phyloP scores from a whole-genome alignment of 2,888 invertebrate species.

The Eupithecia inturbata region DNA sequence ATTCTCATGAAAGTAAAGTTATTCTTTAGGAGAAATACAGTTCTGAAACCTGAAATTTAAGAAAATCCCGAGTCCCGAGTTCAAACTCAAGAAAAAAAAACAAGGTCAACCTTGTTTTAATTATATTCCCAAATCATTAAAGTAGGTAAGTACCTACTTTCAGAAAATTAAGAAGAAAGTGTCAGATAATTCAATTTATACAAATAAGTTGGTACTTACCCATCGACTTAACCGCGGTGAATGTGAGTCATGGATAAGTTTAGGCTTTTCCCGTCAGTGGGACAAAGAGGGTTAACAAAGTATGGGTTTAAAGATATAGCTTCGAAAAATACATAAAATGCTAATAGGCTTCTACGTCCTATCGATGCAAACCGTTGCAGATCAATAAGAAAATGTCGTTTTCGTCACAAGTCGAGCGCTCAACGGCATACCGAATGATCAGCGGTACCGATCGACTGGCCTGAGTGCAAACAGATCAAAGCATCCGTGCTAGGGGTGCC shows the following conservation, averaged over 20 bases:
- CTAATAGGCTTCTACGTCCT: neutral
- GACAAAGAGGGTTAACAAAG: too few relatives aligned
- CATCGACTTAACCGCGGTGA: neutral
- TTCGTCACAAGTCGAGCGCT: constrained; percentile 19
- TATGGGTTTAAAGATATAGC: neutral
- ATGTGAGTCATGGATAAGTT: too few relatives aligned
- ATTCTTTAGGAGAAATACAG: too few relatives aligned
- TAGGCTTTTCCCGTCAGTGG: too few relatives aligned
- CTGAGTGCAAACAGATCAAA: constrained; percentile 58
- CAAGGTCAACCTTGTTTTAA: neutral
- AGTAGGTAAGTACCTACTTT: neutral
- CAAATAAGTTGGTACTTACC: neutral
- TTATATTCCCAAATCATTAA: neutral
- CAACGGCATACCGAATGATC: constrained; percentile 31
- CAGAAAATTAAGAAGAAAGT: too few relatives aligned
- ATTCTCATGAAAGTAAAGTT: too few relatives aligned
- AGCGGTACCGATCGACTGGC: constrained; percentile 48
- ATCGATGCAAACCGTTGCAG: neutral
- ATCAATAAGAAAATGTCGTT: constrained; percentile 9
- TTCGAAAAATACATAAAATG: too few relatives aligned
- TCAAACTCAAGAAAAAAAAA: too few relatives aligned
- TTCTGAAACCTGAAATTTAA: too few relatives aligned
- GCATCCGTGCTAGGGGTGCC: constrained; percentile 48
- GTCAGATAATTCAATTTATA: neutral
- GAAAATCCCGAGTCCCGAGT: too few relatives aligned